phyloP scores from a whole-genome alignment of 2,113 vertebrate genomes.

The Eonycteris spelaea region DNA sequence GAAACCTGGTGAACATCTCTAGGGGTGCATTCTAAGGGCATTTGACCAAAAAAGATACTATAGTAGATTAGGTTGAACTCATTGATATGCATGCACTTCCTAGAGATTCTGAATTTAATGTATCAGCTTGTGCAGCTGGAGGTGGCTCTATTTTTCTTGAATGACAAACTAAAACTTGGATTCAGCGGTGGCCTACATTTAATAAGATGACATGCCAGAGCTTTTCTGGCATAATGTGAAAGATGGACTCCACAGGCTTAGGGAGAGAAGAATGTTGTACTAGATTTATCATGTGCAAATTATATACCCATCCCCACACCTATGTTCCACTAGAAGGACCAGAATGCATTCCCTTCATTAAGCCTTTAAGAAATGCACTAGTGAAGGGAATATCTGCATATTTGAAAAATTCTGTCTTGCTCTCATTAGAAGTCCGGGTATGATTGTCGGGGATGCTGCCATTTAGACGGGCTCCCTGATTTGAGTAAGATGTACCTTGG shows the following conservation, averaged over 20 bases:
- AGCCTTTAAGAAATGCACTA: background rate
- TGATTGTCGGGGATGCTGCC: background rate
- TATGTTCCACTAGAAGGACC: background rate
- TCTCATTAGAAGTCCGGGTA: background rate
- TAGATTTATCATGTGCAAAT: background rate
- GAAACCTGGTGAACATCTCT: background rate
- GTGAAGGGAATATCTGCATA: background rate
- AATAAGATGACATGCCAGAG: background rate
- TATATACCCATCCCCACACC: background rate
- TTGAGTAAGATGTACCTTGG: background rate
- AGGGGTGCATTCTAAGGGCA: background rate
- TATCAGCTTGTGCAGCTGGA: background rate
- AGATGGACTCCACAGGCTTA: background rate
- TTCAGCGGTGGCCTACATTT: background rate
- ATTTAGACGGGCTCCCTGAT: background rate
- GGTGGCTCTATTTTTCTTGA: background rate
- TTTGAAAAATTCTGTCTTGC: background rate
- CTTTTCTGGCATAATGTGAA: background rate
- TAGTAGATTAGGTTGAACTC: background rate
- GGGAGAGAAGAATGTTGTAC: background rate
- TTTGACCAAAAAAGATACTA: background rate
- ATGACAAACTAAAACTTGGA: background rate
- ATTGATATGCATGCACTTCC: background rate
- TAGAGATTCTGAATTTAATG: slow-evolving; percentile 7
- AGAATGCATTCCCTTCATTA: background rate